Evolutionary conservation across 2,113 vertebrate species (phyloP).

Genomic region (Puma concolor): DNA sequence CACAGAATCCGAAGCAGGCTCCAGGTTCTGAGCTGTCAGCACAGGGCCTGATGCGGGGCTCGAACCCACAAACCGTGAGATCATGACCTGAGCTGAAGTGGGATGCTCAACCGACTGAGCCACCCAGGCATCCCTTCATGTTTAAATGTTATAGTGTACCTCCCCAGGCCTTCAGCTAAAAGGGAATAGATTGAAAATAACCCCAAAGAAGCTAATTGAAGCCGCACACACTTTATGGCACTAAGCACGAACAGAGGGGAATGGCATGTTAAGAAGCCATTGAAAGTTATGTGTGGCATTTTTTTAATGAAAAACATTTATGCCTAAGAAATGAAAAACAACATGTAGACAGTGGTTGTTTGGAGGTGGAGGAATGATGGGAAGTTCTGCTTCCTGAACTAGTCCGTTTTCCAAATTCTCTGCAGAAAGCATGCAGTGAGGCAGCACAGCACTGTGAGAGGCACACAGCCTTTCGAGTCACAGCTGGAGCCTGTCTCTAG

Average conservation of each 20-base stretch:
- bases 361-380: neutral
- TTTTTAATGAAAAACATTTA: neutral
- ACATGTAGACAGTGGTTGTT: neutral
- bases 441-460: neutral
- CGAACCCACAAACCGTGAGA: no score
- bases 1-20: no score
- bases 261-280: neutral
- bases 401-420: neutral
- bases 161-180: neutral
- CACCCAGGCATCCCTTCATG: neutral
- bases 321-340: neutral
- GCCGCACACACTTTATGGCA: neutral
- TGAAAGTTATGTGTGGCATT: neutral
- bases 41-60: no score
- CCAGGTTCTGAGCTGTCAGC: no score
- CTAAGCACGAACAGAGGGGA: neutral
- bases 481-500: neutral
- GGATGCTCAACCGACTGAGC: no score
- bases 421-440: neutral
- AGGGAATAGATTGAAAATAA: neutral
- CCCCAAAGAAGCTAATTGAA: slow-evolving; percentile 3
- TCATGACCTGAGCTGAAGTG: no score
- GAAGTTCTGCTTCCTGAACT: neutral
- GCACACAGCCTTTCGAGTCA: neutral
- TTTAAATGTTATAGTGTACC: neutral